Conservation (phyloP, 2,797 vertebrate species). For the Lepus oiostolus region DNA sequence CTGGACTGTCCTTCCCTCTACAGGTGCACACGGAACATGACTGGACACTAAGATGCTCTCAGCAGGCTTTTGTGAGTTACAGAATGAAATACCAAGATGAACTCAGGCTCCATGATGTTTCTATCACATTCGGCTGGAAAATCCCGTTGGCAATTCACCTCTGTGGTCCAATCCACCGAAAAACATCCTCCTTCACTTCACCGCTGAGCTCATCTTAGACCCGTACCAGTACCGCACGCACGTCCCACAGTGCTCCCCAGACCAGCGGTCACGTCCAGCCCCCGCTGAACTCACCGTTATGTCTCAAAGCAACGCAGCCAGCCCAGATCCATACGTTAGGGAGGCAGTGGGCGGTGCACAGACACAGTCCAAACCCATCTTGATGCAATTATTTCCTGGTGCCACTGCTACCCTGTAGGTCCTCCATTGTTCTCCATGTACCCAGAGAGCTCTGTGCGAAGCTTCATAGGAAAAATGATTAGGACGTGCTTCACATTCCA, state of each 20-base stretch:
- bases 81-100: conserved; percentile 27
- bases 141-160: not conserved
- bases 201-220: conserved; percentile 10
- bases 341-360: not conserved
- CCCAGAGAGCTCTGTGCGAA: conserved; percentile 32
- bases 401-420: not conserved
- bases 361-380: not conserved
- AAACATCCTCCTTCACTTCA: conserved; percentile 19
- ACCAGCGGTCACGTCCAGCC: conserved; percentile 18
- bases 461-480: conserved; percentile 66
- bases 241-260: not conserved
- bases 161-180: not conserved
- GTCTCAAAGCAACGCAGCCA: conserved; percentile 41
- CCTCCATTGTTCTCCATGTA: conserved; percentile 33
- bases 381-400: conserved; percentile 67
- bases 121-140: conserved; percentile 46
- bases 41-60: not conserved
- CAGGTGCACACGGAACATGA: not conserved
- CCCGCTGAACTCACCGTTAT: not conserved
- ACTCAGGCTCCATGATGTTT: not conserved
- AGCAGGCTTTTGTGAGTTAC: not conserved
- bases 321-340: not conserved
- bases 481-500: conserved; percentile 45
- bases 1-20: not conserved
- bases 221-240: not conserved